Conservation (phyloP, 2,113 vertebrate species). For the Procavia capensis region DNA sequence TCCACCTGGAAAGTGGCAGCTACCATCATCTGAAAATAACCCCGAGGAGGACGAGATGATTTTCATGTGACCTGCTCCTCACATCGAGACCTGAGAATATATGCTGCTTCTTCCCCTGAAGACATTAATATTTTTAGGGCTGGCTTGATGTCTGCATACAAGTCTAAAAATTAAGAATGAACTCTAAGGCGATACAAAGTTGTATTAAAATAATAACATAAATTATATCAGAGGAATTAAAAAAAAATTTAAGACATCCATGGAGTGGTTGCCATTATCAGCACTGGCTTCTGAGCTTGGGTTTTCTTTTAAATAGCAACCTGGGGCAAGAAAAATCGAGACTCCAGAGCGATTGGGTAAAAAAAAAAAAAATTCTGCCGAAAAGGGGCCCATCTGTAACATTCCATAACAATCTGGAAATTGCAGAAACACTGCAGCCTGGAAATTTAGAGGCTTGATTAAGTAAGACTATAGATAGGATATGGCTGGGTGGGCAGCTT, state of each 20-base stretch:
- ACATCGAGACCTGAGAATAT: conserved; percentile 54
- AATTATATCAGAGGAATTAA: conserved; percentile 36
- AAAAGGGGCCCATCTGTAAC: not conserved
- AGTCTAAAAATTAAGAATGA: conserved; percentile 79
- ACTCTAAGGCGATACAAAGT: conserved; percentile 61
- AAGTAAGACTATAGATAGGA: conserved; percentile 47
- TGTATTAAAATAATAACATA: conserved; percentile 65
- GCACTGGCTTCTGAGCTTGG: conserved; percentile 15
- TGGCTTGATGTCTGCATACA: conserved; percentile 63
- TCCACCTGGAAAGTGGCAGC: conserved; percentile 79
- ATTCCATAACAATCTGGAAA: not conserved
- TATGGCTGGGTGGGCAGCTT: conserved; percentile 65
- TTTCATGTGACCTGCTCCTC: conserved; percentile 74
- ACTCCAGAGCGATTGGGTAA: conserved; percentile 14
- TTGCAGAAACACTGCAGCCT: conserved; percentile 19
- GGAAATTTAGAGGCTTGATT: conserved; percentile 53
- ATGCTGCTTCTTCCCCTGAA: conserved; percentile 25
- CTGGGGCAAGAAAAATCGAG: conserved; percentile 13
- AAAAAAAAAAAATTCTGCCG: not conserved
- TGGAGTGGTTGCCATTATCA: not conserved
- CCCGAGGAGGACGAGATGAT: conserved; percentile 67
- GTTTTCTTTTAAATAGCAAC: conserved; percentile 51
- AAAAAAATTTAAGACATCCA: conserved; percentile 52
- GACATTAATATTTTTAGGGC: conserved; percentile 72
- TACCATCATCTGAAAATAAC: conserved; percentile 78